Evolutionary conservation across 2,888 invertebrate genomes (phyloP).

Genomic region (Perizoma flavofasciatum): DNA sequence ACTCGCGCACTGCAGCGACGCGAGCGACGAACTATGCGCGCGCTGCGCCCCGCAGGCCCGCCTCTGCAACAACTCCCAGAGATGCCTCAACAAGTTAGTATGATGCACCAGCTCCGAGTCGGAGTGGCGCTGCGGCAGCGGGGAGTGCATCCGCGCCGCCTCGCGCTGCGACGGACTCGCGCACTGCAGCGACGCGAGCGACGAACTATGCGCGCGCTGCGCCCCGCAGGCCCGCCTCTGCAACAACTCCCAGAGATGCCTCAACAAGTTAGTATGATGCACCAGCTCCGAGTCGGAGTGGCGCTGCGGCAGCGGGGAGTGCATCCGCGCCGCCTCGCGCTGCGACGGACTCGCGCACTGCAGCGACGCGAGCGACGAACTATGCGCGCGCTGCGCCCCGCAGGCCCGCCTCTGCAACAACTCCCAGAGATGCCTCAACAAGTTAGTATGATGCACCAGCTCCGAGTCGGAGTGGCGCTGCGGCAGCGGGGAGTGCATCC

Average conservation of each 20-base stretch:
- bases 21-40: conserved; percentile 81
- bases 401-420: conserved; percentile 49
- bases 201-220: conserved; percentile 80
- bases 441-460: conserved; percentile 82
- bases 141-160: conserved; percentile 86
- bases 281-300: conserved; percentile 90
- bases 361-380: conserved; percentile 82
- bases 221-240: conserved; percentile 54
- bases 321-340: conserved; percentile 81
- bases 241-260: conserved; percentile 9
- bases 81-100: conserved; percentile 48
- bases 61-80: conserved; percentile 30
- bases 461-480: conserved; percentile 89
- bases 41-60: conserved; percentile 53
- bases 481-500: conserved; percentile 86
- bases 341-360: conserved; percentile 76
- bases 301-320: conserved; percentile 83
- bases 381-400: conserved; percentile 54
- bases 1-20: conserved; percentile 79
- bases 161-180: conserved; percentile 60
- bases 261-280: conserved; percentile 60
- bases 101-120: conserved; percentile 88
- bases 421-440: conserved; percentile 15
- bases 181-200: conserved; percentile 76
- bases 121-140: conserved; percentile 85